A percentile compares a stretch with the other conserved stretches of the same genome.
Conservation (phyloP, 2,113 vertebrate species). For the Labeo catla region DNA sequence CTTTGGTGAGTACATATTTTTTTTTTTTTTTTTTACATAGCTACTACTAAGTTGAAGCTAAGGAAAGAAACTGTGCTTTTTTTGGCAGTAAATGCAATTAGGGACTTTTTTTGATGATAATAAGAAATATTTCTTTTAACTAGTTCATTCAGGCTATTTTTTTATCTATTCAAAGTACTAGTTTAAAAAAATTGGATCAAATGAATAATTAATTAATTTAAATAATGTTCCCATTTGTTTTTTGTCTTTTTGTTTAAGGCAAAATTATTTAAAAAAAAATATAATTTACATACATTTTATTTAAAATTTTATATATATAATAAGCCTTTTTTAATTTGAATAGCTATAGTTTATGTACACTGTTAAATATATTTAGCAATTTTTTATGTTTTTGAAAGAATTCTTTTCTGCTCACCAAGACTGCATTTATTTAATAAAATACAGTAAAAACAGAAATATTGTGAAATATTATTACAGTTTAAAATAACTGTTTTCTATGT, state of each 20-base stretch:
- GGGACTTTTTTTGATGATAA: background rate
- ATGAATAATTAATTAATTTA: background rate
- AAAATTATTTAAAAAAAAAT: background rate
- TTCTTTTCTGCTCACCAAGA: background rate
- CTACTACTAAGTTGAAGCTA: background rate
- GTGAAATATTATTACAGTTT: background rate
- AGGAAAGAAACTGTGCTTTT: background rate
- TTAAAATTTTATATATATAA: background rate
- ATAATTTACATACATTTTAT: too few relatives aligned
- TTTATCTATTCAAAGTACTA: background rate
- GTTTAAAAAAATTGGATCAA: background rate
- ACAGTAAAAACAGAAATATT: background rate
- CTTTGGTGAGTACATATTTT: constrained; percentile 85
- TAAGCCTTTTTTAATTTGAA: background rate
- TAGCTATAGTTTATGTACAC: background rate
- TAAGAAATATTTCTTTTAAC: background rate
- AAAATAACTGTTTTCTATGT: background rate
- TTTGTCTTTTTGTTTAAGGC: background rate
- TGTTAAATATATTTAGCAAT: background rate
- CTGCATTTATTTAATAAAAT: background rate
- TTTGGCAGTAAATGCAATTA: background rate
- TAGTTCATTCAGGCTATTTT: background rate
- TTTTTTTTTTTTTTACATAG: background rate
- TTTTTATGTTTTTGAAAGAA: background rate
- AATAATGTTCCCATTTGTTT: background rate